phyloP scores from a whole-genome alignment of 2,888 invertebrate genomes.

The Cephus pygmeus region DNA sequence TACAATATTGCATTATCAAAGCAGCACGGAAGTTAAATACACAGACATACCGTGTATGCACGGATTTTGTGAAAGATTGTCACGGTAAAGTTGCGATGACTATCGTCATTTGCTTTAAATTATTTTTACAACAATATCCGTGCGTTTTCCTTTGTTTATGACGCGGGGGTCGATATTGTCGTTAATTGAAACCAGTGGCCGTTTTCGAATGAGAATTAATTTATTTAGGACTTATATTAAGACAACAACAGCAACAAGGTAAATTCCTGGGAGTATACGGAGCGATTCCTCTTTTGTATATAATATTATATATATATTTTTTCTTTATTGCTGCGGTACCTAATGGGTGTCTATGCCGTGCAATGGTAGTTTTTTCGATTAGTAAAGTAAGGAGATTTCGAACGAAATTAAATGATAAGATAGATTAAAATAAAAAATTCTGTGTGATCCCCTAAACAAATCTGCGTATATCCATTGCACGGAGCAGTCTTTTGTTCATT shows the following conservation, averaged over 20 bases:
- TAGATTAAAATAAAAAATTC: neutral
- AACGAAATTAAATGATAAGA: neutral
- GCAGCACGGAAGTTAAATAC: neutral
- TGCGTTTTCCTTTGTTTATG: constrained; percentile 24
- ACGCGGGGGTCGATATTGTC: constrained; percentile 9
- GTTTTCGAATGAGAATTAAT: constrained; percentile 22
- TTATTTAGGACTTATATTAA: constrained; percentile 24
- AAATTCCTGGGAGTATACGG: constrained; percentile 27
- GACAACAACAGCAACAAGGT: neutral
- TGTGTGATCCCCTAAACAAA: neutral
- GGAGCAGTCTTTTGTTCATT: constrained; percentile 40
- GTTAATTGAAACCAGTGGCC: constrained; percentile 24
- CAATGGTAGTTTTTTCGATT: neutral
- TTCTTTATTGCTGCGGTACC: constrained; percentile 16
- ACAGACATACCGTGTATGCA: neutral
- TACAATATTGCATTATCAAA: neutral
- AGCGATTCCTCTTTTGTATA: constrained; percentile 41
- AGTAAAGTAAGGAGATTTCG: neutral
- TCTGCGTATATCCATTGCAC: neutral
- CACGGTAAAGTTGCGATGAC: constrained; percentile 9
- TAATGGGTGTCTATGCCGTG: constrained; percentile 15
- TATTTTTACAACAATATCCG: constrained; percentile 34
- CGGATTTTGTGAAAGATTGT: constrained; percentile 8
- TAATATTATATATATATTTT: constrained; percentile 30
- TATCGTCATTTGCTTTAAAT: constrained; percentile 18